phyloP scores from a whole-genome alignment of 2,888 invertebrate species.

The Lepidochrysops patricia region DNA sequence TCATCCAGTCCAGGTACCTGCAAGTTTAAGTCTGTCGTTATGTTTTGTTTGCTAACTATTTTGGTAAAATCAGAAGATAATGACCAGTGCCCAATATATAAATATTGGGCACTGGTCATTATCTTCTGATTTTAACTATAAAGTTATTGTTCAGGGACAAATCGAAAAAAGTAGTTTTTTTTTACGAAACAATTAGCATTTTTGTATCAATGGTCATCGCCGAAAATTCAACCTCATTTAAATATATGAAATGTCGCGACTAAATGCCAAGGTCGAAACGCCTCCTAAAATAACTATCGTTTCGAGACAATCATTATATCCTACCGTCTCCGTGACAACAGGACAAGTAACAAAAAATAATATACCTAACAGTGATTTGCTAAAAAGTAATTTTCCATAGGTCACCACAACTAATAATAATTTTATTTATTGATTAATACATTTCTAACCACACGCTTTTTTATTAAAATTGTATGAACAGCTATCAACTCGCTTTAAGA shows the following conservation, averaged over 20 bases:
- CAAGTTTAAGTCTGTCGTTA: background rate
- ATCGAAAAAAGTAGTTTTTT: background rate
- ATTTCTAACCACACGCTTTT: too few relatives aligned
- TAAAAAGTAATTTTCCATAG: background rate
- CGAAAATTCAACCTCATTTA: background rate
- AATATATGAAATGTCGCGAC: background rate
- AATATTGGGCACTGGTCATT: too few relatives aligned
- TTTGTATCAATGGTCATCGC: background rate
- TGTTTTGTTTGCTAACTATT: too few relatives aligned
- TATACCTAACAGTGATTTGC: background rate
- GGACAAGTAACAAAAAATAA: background rate
- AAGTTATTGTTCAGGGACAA: background rate
- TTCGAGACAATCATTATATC: background rate
- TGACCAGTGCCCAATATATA: too few relatives aligned
- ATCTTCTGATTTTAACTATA: too few relatives aligned
- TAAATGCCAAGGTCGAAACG: background rate
- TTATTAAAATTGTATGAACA: too few relatives aligned
- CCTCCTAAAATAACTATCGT: background rate
- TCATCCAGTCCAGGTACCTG: conserved; percentile 93
- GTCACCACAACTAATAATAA: background rate
- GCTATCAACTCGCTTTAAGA: too few relatives aligned
- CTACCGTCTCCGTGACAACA: background rate
- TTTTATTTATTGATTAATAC: too few relatives aligned
- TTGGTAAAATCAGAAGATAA: too few relatives aligned
- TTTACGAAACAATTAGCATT: background rate